Percentiles rank a stretch among this genome's conserved stretches.
phyloP scores from a whole-genome alignment of 2,797 vertebrate genomes.

The Acanthopagrus latus region DNA sequence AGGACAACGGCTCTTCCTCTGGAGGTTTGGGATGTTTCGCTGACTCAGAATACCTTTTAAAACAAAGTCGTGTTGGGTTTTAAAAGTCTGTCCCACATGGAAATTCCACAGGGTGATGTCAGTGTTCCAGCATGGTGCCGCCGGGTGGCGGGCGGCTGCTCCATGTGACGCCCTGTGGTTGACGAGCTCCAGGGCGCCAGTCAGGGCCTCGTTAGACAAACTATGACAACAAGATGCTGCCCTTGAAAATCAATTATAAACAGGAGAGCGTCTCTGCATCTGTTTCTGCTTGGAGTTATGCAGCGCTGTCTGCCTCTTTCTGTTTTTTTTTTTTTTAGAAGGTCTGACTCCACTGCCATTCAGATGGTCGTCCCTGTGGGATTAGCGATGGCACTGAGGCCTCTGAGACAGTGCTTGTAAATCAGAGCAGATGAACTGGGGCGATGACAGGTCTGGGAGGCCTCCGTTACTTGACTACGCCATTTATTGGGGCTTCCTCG shows the following conservation, averaged over 20 bases:
- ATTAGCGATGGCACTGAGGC: constrained; percentile 82
- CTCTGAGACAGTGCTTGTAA: constrained; percentile 82
- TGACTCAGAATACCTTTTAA: constrained; percentile 66
- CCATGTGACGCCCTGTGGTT: constrained; percentile 64
- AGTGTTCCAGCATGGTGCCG: constrained; percentile 60
- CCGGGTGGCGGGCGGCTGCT: constrained; percentile 36
- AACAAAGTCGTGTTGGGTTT: constrained; percentile 41
- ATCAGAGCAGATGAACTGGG: constrained; percentile 81
- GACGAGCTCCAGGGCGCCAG: constrained; percentile 82
- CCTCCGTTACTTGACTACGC: constrained; percentile 73
- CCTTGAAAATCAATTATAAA: constrained; percentile 90
- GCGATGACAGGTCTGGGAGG: constrained; percentile 81
- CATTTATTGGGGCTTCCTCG: constrained; percentile 78
- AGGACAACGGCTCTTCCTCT: constrained; percentile 24
- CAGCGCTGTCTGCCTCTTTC: constrained; percentile 66
- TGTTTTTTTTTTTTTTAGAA: constrained; percentile 47
- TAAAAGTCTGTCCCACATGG: constrained; percentile 54
- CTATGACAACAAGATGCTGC: constrained; percentile 84
- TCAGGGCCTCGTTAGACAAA: constrained; percentile 84
- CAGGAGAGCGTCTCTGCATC: constrained; percentile 79
- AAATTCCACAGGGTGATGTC: constrained; percentile 74
- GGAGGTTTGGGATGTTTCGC: constrained; percentile 67
- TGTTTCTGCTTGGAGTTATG: constrained; percentile 84
- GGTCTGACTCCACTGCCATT: constrained; percentile 70
- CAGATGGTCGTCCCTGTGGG: constrained; percentile 76